These are phyloP conservation scores for Regulus satrapa DNA, from an alignment of 2,113 vertebrate genomes.

Conservation along the genomic window DNA sequence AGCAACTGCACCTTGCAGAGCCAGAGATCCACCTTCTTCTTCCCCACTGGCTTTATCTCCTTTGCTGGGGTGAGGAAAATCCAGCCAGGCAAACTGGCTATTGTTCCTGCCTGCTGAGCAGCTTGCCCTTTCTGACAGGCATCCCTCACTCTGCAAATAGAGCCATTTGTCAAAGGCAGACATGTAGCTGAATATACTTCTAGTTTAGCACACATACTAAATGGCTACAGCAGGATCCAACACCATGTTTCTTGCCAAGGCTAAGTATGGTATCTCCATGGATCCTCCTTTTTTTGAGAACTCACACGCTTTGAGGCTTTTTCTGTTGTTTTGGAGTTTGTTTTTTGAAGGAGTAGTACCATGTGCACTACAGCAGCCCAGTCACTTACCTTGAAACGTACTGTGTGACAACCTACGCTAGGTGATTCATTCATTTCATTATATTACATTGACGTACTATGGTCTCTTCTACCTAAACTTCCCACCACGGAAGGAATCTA, in stretches of 20 bases:
- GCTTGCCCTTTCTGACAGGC: background rate
- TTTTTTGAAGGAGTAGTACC: background rate
- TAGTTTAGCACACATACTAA: background rate
- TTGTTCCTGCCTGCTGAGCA: background rate
- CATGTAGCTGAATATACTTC: background rate
- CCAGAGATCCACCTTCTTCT: background rate
- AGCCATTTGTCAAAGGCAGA: background rate
- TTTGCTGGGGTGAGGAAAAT: background rate
- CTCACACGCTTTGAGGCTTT: background rate
- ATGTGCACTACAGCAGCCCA: background rate
- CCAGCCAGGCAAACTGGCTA: background rate
- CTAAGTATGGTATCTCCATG: background rate
- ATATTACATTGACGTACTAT: rapidly evolving
- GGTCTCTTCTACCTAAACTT: background rate
- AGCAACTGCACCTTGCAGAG: background rate
- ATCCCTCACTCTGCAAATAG: background rate
- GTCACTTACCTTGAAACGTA: background rate
- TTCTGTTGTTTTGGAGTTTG: background rate
- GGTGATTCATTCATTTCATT: background rate
- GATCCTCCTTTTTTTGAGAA: background rate
- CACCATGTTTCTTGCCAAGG: background rate
- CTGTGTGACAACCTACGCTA: background rate
- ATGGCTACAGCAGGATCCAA: background rate
- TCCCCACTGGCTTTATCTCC: background rate
- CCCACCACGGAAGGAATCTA: background rate